A percentile compares a stretch with the other conserved stretches of the same genome.
Conservation (phyloP, 92 coral and sea anemone species). For the Zoanthus sansibaricus region DNA sequence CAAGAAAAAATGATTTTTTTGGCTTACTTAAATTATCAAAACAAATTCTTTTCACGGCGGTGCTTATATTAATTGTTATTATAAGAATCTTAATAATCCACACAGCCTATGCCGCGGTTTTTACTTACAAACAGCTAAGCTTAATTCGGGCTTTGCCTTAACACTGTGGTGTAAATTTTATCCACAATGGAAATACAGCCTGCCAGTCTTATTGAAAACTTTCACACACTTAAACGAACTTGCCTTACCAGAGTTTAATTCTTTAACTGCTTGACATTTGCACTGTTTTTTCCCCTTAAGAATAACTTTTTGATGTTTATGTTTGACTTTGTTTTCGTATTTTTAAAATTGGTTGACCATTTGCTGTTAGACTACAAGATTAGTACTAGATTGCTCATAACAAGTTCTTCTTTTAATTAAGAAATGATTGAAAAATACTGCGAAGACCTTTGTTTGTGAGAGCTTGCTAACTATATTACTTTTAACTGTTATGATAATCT, state of each 20-base stretch:
- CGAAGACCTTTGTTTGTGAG: conserved; percentile 68
- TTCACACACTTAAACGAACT: conserved; percentile 24
- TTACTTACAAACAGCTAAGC: conserved; percentile 64
- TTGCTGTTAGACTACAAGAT: background rate
- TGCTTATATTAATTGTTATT: conserved; percentile 27
- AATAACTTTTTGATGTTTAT: background rate
- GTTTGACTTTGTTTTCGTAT: background rate
- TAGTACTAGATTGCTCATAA: conserved; percentile 29
- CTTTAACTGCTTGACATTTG: conserved; percentile 31
- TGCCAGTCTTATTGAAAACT: conserved; percentile 72
- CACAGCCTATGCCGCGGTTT: conserved; percentile 49
- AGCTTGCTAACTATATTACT: conserved; percentile 65
- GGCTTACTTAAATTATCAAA: conserved; percentile 1
- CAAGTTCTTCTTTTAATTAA: conserved; percentile 71
- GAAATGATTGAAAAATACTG: conserved; percentile 54
- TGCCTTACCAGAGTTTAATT: background rate
- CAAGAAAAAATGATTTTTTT: conserved; percentile 21
- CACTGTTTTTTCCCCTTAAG: background rate
- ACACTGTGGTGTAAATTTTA: conserved; percentile 89
- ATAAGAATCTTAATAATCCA: conserved; percentile 32
- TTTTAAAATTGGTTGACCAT: conserved; percentile 8
- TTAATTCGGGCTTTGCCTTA: conserved; percentile 84
- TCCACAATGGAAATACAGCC: conserved; percentile 66
- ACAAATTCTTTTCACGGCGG: conserved; percentile 17
- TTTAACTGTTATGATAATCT: conserved; percentile 79